Conservation (phyloP, 2,113 vertebrate genomes). For the Notiomystis cincta region DNA sequence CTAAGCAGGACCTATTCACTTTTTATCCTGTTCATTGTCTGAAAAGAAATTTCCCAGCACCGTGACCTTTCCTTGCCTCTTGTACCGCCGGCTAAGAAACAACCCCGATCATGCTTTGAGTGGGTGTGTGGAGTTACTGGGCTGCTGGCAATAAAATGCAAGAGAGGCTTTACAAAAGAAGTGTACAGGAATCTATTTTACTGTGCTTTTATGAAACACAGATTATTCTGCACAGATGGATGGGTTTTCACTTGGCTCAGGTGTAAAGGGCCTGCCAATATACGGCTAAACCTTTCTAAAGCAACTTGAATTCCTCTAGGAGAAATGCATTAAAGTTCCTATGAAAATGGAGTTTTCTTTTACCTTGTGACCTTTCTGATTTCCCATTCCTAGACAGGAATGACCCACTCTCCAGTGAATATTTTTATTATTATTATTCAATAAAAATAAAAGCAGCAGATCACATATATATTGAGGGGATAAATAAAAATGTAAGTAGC, state of each 20-base stretch:
- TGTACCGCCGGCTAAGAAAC: not conserved
- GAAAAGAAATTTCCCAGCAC: not conserved
- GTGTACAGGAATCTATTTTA: not conserved
- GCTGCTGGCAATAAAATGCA: not conserved
- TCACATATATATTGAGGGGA: not conserved
- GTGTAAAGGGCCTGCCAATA: not conserved
- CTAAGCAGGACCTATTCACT: not conserved
- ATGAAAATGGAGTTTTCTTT: constrained; percentile 47
- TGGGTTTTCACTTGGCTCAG: constrained; percentile 15
- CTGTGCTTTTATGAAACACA: constrained; percentile 18
- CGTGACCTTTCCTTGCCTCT: not conserved
- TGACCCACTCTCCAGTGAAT: not conserved
- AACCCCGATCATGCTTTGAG: not conserved
- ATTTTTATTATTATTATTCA: not conserved
- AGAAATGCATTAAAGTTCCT: constrained; percentile 8
- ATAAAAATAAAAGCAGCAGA: constrained; percentile 13
- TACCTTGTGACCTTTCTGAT: constrained; percentile 25
- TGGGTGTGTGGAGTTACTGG: not conserved
- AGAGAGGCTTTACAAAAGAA: not conserved
- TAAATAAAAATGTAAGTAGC: constrained; percentile 9
- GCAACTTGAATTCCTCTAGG: constrained; percentile 15
- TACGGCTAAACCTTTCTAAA: constrained; percentile 13
- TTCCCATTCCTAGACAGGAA: not conserved
- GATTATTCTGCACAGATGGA: not conserved
- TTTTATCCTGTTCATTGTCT: not conserved